Base-by-base conservation (phyloP, 1,140 invertebrate genomes). In the Eumaeus atala region DNA sequence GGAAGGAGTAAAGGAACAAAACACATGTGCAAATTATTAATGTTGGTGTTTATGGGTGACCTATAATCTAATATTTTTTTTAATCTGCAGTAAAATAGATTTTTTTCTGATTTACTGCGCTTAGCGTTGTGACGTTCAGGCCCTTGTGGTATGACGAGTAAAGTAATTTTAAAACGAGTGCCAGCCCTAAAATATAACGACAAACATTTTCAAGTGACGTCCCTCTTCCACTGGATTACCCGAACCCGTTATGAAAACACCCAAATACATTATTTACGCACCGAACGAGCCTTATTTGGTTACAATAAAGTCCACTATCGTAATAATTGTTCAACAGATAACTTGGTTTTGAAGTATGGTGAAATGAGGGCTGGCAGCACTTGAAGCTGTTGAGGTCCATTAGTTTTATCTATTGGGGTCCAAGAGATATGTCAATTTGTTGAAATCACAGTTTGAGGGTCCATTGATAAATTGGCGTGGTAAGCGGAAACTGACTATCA, bases 121-220 rank as follows among this genome's bases (percentile, higher is more conserved):
- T n/a, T n/a, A n/a, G n/a, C n/a, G n/a, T n/a, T n/a, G n/a, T n/a
- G n/a, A n/a, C n/a, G n/a, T n/a, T n/a, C n/a, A n/a, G n/a, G n/a
- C n/a, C n/a, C 2, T 28, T 28, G 2, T 28, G 21, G 21, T 28
- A n/a, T n/a, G n/a, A n/a, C 21, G 6, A 2, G 2, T 3, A 28
- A 28, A 28, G 21, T 28, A 28, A 28, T 28, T 6, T 3, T 28
- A 28, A 28, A 6, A 6, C 21, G 21, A 44, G 16, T 3, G 40
- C 1, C 40, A 44, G 12, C 40, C 14, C 40, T 44, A 16, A 44
- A 28, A 28, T 44, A 44, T 18, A 16, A 16, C 40, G 12, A 16
- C 40, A 44, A 44, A 44, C 12, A 44, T 44, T 44, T 16, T 44
- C 40, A 44, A 44, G 40, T 44, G 40, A 44, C 40, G 40, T 44